Evolutionary conservation across 2,113 vertebrate genomes (phyloP).

Genomic region (Struthidea cinerea): DNA sequence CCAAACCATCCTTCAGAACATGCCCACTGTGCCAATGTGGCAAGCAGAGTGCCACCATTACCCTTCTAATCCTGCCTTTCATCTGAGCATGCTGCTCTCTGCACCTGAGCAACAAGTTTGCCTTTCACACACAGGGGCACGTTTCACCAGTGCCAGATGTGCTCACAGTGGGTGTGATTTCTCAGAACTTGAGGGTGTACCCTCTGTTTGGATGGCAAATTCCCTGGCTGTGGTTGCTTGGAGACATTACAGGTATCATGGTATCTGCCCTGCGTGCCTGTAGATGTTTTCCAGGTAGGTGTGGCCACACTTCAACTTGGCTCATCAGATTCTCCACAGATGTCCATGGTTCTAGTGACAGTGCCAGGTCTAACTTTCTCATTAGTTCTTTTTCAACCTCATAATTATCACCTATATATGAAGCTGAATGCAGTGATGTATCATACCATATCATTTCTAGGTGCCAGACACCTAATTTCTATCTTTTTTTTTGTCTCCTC

Average conservation of each 20-base stretch:
- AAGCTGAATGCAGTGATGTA: background rate
- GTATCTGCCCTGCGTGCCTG: slow-evolving; percentile 43
- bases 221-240: slow-evolving; percentile 22
- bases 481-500: background rate
- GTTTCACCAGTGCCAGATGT: background rate
- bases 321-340: slow-evolving; percentile 53
- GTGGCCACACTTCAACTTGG: slow-evolving; percentile 18
- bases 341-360: slow-evolving; percentile 29
- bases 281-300: slow-evolving; percentile 50
- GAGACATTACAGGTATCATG: slow-evolving; percentile 31
- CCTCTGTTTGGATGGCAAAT: slow-evolving; percentile 32
- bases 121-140: background rate
- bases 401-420: slow-evolving; percentile 15
- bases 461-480: slow-evolving; percentile 48
- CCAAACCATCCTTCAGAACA: background rate
- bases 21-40: background rate
- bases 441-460: slow-evolving; percentile 37
- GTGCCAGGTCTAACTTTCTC: slow-evolving; percentile 25
- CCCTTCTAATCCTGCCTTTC: background rate
- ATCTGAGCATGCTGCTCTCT: background rate
- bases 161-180: slow-evolving; percentile 43
- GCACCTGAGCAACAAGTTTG: background rate
- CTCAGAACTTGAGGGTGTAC: slow-evolving; percentile 44
- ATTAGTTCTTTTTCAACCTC: slow-evolving; percentile 41
- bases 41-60: background rate